Conservation (phyloP, 2,797 vertebrate genomes). For the Poecilia gillii region DNA sequence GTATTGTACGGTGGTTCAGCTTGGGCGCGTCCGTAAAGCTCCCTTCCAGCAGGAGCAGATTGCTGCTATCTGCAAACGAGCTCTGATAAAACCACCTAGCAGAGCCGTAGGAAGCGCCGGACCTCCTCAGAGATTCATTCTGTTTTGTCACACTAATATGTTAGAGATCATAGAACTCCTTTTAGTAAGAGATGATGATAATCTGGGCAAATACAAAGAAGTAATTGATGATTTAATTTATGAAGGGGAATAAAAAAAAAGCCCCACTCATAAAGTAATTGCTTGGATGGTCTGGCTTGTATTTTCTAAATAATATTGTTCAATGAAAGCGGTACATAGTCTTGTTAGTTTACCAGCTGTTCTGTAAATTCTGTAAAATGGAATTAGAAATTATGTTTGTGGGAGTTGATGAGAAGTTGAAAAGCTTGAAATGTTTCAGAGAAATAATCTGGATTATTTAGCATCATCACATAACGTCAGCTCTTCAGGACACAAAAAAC, state of each 20-base stretch:
- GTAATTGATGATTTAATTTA: background rate
- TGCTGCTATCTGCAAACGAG: conserved; percentile 27
- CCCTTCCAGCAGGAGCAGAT: conserved; percentile 17
- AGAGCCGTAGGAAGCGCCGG: background rate
- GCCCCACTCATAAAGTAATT: background rate
- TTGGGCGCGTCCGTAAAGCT: conserved; percentile 25
- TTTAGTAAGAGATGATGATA: background rate
- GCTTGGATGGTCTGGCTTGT: background rate
- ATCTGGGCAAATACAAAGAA: background rate
- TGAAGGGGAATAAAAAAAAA: background rate
- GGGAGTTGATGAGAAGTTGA: background rate
- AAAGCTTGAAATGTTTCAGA: background rate
- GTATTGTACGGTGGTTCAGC: conserved; percentile 10
- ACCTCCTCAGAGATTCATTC: background rate
- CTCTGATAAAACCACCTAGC: conserved; percentile 13
- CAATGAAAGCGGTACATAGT: background rate
- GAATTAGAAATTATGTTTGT: background rate
- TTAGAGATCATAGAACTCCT: background rate
- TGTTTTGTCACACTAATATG: background rate
- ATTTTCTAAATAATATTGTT: background rate
- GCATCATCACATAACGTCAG: background rate
- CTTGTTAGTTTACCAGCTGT: background rate
- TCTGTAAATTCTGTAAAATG: background rate
- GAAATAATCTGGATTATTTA: background rate
- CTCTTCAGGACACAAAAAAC: background rate